Conservation (phyloP, 2,888 invertebrate genomes). For the Epirrhoe tristata region DNA sequence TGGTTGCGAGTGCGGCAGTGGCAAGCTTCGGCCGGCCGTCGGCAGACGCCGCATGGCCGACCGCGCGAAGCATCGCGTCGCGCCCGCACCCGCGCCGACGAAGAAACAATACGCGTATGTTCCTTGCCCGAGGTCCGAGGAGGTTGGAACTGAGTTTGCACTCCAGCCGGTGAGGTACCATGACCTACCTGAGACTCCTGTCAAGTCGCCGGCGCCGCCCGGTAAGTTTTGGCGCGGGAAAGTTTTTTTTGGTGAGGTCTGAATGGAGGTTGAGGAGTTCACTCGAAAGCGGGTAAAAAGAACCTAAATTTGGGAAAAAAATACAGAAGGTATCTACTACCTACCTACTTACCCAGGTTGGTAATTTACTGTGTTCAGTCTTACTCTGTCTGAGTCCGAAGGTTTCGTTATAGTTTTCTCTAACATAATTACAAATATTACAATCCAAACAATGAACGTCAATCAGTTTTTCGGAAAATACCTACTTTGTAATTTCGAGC, state of each 20-base stretch:
- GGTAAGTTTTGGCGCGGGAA: slow-evolving; percentile 65
- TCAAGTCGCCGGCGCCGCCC: slow-evolving; percentile 64
- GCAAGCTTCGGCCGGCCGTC: slow-evolving; percentile 46
- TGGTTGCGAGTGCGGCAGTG: slow-evolving; percentile 50
- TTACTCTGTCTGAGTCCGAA: background rate
- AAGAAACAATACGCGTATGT: slow-evolving; percentile 81
- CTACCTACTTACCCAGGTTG: background rate
- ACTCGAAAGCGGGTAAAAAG: too few species aligned
- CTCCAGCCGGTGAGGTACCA: slow-evolving; percentile 66
- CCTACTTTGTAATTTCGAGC: too few species aligned
- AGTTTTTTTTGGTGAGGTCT: slow-evolving; percentile 17
- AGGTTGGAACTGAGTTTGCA: slow-evolving; percentile 80
- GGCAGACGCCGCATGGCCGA: slow-evolving; percentile 84
- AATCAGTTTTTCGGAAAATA: too few species aligned
- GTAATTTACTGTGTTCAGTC: too few species aligned
- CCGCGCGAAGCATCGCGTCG: slow-evolving; percentile 81
- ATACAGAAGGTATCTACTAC: background rate
- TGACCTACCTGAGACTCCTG: slow-evolving; percentile 64
- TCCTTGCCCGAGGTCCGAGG: slow-evolving; percentile 82
- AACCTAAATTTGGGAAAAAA: background rate
- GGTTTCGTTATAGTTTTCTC: background rate
- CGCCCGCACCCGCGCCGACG: slow-evolving; percentile 78
- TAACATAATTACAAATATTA: too few species aligned
- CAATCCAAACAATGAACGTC: too few species aligned
- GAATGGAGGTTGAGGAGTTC: too few species aligned